Conservation (phyloP, 2,113 vertebrate species). For the Boulengeromyrus knoepffleri region DNA sequence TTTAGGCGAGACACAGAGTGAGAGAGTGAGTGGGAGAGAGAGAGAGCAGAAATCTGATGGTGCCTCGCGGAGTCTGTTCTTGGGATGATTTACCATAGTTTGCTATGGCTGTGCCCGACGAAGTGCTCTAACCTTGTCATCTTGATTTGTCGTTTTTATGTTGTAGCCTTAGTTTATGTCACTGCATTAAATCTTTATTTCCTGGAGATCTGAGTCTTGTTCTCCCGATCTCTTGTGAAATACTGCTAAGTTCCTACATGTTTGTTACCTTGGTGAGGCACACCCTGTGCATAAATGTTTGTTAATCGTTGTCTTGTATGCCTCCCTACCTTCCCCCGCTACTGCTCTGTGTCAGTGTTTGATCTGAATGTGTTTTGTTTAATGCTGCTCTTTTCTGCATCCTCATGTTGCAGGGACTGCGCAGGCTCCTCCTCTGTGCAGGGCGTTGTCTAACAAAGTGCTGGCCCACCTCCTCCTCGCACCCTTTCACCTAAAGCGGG, state of each 20-base stretch:
- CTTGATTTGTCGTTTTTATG: neutral
- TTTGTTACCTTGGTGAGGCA: neutral
- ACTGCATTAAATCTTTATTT: neutral
- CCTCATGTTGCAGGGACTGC: neutral
- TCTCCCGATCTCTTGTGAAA: neutral
- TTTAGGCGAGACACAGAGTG: neutral
- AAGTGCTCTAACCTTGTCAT: neutral
- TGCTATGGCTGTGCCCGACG: neutral
- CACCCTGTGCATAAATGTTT: neutral
- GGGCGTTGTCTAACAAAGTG: conserved; percentile 63
- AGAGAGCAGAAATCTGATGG: neutral
- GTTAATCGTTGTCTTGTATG: neutral
- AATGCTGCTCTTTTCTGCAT: neutral
- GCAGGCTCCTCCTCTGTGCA: neutral
- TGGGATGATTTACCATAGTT: neutral
- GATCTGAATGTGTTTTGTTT: neutral
- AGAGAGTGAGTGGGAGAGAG: neutral
- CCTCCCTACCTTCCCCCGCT: neutral
- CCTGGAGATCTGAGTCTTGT: neutral
- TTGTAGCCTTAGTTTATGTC: neutral
- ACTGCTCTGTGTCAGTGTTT: neutral
- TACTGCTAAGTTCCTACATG: neutral
- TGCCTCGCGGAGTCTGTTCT: neutral
- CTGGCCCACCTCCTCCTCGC: conserved; percentile 59
- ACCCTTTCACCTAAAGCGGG: conserved; percentile 63